These are phyloP conservation scores for Drosophila kurseongensis DNA, from an alignment of 1,140 invertebrate species.

Conservation along the genomic window DNA sequence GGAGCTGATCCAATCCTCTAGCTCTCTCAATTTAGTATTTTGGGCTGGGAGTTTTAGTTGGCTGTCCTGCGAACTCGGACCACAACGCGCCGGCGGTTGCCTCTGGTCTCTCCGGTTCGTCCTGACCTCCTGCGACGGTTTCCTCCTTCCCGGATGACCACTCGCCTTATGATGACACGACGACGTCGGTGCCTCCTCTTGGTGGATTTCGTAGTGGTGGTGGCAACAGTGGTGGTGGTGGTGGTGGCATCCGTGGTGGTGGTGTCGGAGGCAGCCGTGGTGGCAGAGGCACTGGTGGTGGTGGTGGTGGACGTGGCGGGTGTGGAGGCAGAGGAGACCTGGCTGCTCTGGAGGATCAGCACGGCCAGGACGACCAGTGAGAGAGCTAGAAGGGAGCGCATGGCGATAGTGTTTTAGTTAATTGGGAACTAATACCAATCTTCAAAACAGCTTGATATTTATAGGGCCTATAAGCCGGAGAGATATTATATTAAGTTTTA, in stretches of 20 bases:
- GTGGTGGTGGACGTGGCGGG: neutral
- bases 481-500: neutral
- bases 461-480: neutral
- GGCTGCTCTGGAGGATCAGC: constrained; percentile 9
- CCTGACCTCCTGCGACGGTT: neutral
- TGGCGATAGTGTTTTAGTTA: neutral
- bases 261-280: too few relatives aligned
- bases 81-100: constrained; percentile 3
- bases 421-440: too few relatives aligned
- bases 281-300: neutral
- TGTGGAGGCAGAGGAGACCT: neutral
- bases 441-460: too few relatives aligned
- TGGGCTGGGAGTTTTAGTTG: neutral
- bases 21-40: too few relatives aligned
- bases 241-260: constrained; percentile 18
- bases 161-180: constrained; percentile 28
- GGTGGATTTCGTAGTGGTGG: neutral
- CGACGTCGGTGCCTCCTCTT: constrained; percentile 19
- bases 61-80: constrained; percentile 33
- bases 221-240: constrained; percentile 4
- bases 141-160: constrained; percentile 19
- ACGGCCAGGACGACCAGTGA: constrained; percentile 12
- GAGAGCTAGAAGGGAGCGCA: constrained; percentile 14
- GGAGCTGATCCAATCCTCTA: too few relatives aligned
- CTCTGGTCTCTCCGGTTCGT: neutral